Percentiles rank a stretch among this genome's conserved stretches.
Evolutionary conservation across 1,140 invertebrate genomes (phyloP).

Genomic region (Euura lappo): DNA sequence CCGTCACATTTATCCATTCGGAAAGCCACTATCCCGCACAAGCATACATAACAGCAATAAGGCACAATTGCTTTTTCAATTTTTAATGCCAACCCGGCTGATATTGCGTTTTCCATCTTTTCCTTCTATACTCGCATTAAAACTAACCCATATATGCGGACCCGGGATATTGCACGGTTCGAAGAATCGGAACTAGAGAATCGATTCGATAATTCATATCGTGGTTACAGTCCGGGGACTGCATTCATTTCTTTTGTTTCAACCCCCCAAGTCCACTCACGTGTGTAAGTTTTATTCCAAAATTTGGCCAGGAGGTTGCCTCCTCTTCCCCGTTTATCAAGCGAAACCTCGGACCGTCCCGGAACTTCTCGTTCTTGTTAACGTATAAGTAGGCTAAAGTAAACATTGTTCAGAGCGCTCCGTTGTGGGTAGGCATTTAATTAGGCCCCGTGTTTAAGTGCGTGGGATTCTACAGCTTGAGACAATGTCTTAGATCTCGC

Average conservation of each 20-base stretch:
- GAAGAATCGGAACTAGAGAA: too few species aligned
- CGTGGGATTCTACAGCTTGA: conserved; percentile 36
- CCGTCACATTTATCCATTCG: conserved; percentile 4
- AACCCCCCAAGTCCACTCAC: neutral
- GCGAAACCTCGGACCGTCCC: neutral
- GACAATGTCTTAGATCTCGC: conserved; percentile 27
- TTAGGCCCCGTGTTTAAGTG: conserved; percentile 28
- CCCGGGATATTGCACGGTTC: too few species aligned
- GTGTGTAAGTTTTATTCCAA: neutral
- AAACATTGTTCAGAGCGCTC: conserved; percentile 12
- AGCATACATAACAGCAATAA: neutral
- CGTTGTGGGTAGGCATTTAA: conserved; percentile 38
- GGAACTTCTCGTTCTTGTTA: conserved; percentile 7
- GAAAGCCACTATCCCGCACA: neutral
- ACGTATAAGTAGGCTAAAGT: conserved; percentile 15
- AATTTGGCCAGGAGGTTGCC: neutral
- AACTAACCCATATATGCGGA: neutral
- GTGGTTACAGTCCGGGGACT: too few species aligned
- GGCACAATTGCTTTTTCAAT: conserved; percentile 5
- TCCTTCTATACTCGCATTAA: neutral
- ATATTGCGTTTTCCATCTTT: neutral
- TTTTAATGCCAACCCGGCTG: neutral
- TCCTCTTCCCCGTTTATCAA: neutral
- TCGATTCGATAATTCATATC: too few species aligned
- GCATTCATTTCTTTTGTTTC: neutral